These are phyloP conservation scores for Cosmia pyralina DNA, from an alignment of 2,888 invertebrate genomes.

Conservation along the genomic window DNA sequence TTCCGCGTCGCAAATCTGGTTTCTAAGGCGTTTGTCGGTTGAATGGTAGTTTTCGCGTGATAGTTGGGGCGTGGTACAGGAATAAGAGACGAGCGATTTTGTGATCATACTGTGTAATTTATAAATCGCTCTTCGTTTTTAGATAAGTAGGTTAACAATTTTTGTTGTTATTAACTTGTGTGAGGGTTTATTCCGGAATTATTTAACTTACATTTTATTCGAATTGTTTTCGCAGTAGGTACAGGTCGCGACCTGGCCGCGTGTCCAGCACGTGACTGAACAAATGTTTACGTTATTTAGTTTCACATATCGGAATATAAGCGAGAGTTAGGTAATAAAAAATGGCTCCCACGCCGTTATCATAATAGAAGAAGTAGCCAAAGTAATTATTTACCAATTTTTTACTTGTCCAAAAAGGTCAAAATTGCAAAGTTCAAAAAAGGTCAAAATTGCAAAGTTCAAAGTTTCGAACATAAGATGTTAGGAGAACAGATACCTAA, in stretches of 20 bases:
- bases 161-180: no score
- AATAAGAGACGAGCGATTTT: no score
- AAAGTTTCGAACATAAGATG: neutral
- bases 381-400: neutral
- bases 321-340: neutral
- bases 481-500: neutral
- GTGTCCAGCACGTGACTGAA: neutral
- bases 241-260: slow-evolving; percentile 9
- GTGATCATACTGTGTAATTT: no score
- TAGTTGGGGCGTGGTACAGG: no score
- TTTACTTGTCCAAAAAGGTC: neutral
- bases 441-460: neutral
- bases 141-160: no score
- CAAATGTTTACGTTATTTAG: slow-evolving; percentile 2
- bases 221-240: slow-evolving; percentile 3
- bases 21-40: no score
- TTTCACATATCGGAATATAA: slow-evolving; percentile 1
- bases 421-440: neutral
- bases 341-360: neutral
- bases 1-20: no score
- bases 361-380: neutral
- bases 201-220: neutral
- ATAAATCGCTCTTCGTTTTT: no score
- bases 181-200: no score
- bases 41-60: no score